phyloP scores from a whole-genome alignment of 2,888 invertebrate genomes.

The Spodoptera littoralis region DNA sequence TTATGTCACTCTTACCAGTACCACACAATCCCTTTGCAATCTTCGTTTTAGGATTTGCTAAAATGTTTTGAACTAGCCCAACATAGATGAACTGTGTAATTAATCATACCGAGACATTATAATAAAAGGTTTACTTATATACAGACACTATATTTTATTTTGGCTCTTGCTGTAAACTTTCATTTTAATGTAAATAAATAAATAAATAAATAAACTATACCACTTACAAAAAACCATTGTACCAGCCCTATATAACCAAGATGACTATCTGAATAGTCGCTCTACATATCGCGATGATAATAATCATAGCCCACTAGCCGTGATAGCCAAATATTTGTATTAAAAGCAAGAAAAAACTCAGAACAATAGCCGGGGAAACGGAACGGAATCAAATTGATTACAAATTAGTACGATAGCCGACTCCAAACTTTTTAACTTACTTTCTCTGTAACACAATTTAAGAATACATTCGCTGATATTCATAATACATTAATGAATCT shows the following conservation, averaged over 20 bases:
- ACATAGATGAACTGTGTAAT: too few relatives aligned
- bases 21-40: too few relatives aligned
- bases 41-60: too few relatives aligned
- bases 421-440: conserved; percentile 49
- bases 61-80: too few relatives aligned
- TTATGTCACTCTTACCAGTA: too few relatives aligned
- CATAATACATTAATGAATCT: too few relatives aligned
- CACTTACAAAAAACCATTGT: conserved; percentile 1
- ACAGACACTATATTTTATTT: too few relatives aligned
- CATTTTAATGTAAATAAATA: too few relatives aligned
- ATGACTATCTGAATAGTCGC: conserved; percentile 42
- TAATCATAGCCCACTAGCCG: conserved; percentile 36
- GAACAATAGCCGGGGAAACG: conserved; percentile 62
- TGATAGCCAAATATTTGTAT: conserved; percentile 53
- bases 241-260: conserved; percentile 10
- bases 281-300: conserved; percentile 35
- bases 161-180: too few relatives aligned
- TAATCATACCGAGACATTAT: too few relatives aligned
- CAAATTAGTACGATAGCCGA: conserved; percentile 48
- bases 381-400: conserved; percentile 60
- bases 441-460: conserved; percentile 56
- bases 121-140: too few relatives aligned
- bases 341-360: conserved; percentile 20
- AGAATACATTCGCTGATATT: conserved; percentile 34
- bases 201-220: too few relatives aligned